Evolutionary conservation across 2,888 invertebrate species (phyloP).

Genomic region (Alcis repandata): DNA sequence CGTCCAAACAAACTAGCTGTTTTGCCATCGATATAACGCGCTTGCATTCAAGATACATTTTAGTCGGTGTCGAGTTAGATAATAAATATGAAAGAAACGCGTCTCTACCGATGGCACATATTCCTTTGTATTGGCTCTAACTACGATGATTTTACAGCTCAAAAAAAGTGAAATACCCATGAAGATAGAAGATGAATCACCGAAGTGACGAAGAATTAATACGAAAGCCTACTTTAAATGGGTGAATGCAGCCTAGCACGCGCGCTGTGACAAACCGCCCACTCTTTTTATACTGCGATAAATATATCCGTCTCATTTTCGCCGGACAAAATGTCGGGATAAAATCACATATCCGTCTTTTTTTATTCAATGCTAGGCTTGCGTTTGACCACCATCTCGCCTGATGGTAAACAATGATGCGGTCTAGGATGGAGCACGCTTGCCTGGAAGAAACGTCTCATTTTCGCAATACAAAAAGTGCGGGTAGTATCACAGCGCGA

Average conservation of each 20-base stretch:
- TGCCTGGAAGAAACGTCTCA: no score
- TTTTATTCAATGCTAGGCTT: no score
- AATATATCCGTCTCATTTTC: no score
- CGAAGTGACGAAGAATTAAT: slow-evolving; percentile 2
- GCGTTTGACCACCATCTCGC: no score
- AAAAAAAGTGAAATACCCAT: background rate
- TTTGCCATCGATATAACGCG: slow-evolving; percentile 4
- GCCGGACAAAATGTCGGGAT: background rate
- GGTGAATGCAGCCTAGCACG: background rate
- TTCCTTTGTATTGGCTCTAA: slow-evolving; percentile 3
- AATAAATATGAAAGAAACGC: slow-evolving; percentile 5
- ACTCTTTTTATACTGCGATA: background rate
- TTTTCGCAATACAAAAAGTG: background rate
- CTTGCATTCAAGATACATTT: background rate
- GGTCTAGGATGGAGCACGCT: no score
- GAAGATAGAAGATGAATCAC: slow-evolving; percentile 4
- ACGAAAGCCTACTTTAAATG: slow-evolving; percentile 1
- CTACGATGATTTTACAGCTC: slow-evolving; percentile 14
- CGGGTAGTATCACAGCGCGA: background rate
- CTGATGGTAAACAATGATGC: no score
- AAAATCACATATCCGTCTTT: no score
- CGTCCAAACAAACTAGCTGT: slow-evolving; percentile 4
- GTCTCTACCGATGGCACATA: background rate
- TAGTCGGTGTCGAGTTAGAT: background rate
- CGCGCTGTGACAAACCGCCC: background rate